Conservation (phyloP, 2,888 invertebrate genomes). For the Pollenia amentaria region DNA sequence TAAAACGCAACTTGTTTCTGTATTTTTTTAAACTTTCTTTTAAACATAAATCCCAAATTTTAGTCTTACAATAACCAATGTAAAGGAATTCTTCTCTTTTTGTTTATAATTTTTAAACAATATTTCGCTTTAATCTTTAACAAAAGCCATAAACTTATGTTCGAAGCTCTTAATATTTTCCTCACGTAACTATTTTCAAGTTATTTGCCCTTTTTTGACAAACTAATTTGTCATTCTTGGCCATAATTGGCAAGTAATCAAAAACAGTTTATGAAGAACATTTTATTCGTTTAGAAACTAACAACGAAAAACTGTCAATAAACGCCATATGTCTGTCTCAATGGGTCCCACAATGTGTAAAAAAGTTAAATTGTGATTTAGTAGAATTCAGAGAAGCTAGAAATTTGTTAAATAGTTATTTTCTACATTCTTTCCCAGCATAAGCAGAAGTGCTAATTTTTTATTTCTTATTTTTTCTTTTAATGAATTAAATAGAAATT, state of each 20-base stretch:
- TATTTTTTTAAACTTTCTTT: constrained; percentile 17
- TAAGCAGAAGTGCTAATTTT: background rate
- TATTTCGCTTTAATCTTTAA: background rate
- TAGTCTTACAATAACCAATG: background rate
- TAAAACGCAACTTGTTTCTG: constrained; percentile 42
- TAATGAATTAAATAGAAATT: constrained; percentile 30
- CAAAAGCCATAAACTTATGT: background rate
- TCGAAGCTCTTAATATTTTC: constrained; percentile 45
- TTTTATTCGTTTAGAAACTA: background rate
- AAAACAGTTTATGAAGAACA: constrained; percentile 69
- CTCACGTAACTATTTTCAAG: constrained; percentile 64
- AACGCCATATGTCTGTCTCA: constrained; percentile 41
- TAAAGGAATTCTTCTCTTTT: background rate
- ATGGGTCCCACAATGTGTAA: constrained; percentile 36
- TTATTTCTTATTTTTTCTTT: background rate
- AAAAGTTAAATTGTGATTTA: background rate
- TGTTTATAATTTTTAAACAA: background rate
- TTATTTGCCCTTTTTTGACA: constrained; percentile 65
- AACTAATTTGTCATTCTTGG: constrained; percentile 72
- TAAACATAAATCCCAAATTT: background rate
- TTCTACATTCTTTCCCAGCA: constrained; percentile 64
- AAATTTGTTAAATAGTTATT: constrained; percentile 14
- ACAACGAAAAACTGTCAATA: constrained; percentile 22
- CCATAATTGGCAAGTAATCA: constrained; percentile 71
- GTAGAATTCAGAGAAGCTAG: constrained; percentile 11